Evolutionary conservation across 2,888 invertebrate genomes (phyloP).

Genomic region (Drosophila kuntzei): DNA sequence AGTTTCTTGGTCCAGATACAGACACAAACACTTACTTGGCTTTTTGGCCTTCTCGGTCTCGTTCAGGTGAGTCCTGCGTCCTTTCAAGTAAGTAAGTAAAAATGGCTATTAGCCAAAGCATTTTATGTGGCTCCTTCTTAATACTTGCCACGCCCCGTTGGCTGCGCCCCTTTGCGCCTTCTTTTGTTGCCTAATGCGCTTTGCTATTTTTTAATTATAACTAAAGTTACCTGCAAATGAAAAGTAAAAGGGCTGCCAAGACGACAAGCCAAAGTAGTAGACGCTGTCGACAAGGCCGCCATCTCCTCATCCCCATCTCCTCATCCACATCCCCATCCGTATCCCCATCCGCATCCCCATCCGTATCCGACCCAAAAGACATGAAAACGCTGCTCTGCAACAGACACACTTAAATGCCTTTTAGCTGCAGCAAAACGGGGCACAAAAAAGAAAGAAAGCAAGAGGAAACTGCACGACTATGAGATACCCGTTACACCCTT

Average conservation of each 20-base stretch:
- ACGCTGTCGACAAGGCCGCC: constrained; percentile 56
- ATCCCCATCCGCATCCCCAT: constrained; percentile 26
- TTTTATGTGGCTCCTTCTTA: constrained; percentile 75
- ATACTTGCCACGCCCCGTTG: constrained; percentile 51
- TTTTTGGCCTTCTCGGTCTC: constrained; percentile 65
- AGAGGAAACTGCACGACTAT: neutral
- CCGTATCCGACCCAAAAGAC: constrained; percentile 52
- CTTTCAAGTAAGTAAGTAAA: constrained; percentile 79
- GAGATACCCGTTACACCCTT: neutral
- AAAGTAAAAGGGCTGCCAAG: constrained; percentile 78
- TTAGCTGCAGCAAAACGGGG: constrained; percentile 59
- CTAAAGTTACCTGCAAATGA: constrained; percentile 79
- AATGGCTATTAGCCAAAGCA: constrained; percentile 80
- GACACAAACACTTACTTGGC: constrained; percentile 62
- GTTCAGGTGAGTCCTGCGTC: constrained; percentile 65
- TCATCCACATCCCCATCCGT: constrained; percentile 27
- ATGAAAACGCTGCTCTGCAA: constrained; percentile 53
- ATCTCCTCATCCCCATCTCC: constrained; percentile 21
- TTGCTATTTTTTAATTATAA: constrained; percentile 82
- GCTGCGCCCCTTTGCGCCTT: neutral
- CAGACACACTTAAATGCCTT: constrained; percentile 71
- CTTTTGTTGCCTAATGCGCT: constrained; percentile 79
- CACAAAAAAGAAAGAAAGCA: neutral
- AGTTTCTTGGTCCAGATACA: constrained; percentile 31
- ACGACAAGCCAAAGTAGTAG: constrained; percentile 18